A percentile compares a stretch with the other conserved stretches of the same genome.
Evolutionary conservation across 2,113 vertebrate species (phyloP).

Genomic region (Nicator chloris): DNA sequence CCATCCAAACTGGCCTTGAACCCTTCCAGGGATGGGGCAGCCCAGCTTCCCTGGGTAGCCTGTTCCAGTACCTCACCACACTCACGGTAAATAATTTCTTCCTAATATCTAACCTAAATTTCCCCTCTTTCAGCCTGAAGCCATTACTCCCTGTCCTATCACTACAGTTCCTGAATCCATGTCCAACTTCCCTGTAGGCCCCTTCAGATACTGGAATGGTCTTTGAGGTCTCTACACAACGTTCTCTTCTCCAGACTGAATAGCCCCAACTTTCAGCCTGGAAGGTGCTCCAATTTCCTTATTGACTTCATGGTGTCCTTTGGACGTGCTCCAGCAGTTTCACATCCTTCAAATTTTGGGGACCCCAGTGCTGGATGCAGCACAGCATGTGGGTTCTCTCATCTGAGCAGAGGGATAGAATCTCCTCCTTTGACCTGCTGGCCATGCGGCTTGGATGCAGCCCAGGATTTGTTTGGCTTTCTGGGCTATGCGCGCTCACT

Average conservation of each 20-base stretch:
- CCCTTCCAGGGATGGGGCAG: neutral
- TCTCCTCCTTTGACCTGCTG: neutral
- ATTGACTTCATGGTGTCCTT: neutral
- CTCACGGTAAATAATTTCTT: neutral
- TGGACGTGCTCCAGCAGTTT: neutral
- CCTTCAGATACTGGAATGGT: neutral
- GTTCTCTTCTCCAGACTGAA: neutral
- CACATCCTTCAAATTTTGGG: neutral
- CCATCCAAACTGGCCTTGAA: neutral
- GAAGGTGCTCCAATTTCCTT: neutral
- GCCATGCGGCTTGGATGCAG: neutral
- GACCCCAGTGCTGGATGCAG: neutral
- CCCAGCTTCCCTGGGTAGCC: too few relatives aligned
- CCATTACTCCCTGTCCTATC: neutral
- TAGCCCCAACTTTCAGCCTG: neutral
- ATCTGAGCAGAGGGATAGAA: neutral
- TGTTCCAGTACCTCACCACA: neutral
- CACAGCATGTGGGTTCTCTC: neutral
- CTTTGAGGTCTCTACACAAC: neutral
- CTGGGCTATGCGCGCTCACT: accelerated
- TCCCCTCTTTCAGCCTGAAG: neutral
- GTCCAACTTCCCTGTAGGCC: neutral
- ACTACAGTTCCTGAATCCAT: neutral
- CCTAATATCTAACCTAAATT: neutral
- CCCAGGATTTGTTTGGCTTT: neutral